Conservation (phyloP, 2,888 invertebrate species). For the Scaptodrosophila latifasciaeformis region DNA sequence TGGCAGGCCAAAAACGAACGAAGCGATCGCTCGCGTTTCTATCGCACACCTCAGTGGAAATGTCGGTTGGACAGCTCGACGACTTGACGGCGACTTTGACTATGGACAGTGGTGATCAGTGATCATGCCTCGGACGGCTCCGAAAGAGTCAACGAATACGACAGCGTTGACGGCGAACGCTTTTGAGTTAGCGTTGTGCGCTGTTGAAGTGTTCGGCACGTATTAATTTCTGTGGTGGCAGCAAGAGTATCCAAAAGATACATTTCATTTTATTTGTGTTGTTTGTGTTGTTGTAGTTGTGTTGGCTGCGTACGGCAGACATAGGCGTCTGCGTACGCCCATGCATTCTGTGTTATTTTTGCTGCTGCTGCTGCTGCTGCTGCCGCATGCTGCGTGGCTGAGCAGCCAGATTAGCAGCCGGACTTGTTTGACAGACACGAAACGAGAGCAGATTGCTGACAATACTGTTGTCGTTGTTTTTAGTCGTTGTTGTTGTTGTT, state of each 20-base stretch:
- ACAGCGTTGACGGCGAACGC: conserved; percentile 4
- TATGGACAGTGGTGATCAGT: not conserved
- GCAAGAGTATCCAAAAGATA: conserved; percentile 58
- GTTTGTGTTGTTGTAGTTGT: not conserved
- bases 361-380: conserved; percentile 26
- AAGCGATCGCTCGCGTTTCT: not conserved
- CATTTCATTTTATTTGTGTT: conserved; percentile 24
- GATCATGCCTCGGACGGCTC: conserved; percentile 18
- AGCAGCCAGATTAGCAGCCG: conserved; percentile 45
- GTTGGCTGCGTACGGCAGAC: conserved; percentile 38
- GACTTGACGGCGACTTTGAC: not conserved
- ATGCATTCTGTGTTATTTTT: conserved; percentile 3
- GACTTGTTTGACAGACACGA: conserved; percentile 59
- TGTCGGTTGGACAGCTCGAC: not conserved
- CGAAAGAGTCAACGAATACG: not conserved
- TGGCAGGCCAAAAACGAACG: not conserved
- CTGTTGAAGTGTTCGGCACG: conserved; percentile 68
- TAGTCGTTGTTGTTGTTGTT: conserved; percentile 18
- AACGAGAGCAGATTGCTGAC: conserved; percentile 14
- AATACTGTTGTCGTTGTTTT: not conserved
- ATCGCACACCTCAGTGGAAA: not conserved
- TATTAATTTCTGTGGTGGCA: conserved; percentile 68
- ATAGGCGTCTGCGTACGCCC: conserved; percentile 31
- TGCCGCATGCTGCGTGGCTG: conserved; percentile 15
- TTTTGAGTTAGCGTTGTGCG: conserved; percentile 44